Evolutionary conservation across 2,797 vertebrate genomes (phyloP).

Genomic region (Coregonus suidteri): DNA sequence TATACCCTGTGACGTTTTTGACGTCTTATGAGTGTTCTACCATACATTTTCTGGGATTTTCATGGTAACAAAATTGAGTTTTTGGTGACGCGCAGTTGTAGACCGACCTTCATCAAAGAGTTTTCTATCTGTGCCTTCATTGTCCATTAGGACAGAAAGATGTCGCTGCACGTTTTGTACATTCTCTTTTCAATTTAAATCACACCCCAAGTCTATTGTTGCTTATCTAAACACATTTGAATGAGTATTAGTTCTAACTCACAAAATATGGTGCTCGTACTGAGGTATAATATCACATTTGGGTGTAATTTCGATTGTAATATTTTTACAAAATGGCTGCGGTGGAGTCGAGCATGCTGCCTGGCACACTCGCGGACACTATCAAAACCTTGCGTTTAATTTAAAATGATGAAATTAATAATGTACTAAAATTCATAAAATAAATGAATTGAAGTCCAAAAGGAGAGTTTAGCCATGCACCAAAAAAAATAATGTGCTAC

Average conservation of each 20-base stretch:
- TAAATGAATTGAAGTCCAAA: not conserved
- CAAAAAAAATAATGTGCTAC: not conserved
- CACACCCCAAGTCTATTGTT: not conserved
- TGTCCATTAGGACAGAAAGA: slow-evolving; percentile 52
- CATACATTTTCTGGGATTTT: slow-evolving; percentile 36
- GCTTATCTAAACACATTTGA: accelerated
- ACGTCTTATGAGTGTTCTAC: slow-evolving; percentile 50
- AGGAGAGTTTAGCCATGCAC: not conserved
- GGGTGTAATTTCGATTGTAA: slow-evolving; percentile 5
- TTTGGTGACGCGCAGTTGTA: not conserved
- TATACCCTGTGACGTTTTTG: slow-evolving; percentile 80
- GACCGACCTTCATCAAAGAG: slow-evolving; percentile 41
- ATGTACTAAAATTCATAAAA: not conserved
- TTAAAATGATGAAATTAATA: not conserved
- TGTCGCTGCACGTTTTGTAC: slow-evolving; percentile 44
- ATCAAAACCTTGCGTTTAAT: no score
- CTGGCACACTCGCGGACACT: not conserved
- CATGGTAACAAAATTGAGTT: slow-evolving; percentile 62
- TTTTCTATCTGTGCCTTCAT: not conserved
- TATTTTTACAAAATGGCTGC: slow-evolving; percentile 65
- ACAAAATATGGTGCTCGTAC: accelerated
- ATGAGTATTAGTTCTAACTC: accelerated
- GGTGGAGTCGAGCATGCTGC: not conserved
- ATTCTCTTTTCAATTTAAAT: not conserved
- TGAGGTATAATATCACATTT: not conserved